These are phyloP conservation scores for Labeo catla DNA, from an alignment of 2,113 vertebrate genomes.

Conservation along the genomic window DNA sequence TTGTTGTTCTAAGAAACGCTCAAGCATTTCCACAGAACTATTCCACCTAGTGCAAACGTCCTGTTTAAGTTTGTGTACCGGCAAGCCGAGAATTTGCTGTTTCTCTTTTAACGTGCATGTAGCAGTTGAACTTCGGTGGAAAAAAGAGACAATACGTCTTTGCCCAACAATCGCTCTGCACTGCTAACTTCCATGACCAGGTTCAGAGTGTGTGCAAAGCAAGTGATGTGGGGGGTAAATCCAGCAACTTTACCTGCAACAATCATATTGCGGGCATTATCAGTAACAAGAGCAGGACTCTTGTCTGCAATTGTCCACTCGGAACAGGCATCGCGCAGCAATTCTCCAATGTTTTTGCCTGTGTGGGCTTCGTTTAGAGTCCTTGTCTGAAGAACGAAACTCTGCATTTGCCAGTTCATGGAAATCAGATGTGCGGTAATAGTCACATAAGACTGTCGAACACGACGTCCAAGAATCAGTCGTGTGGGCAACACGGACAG, in stretches of 20 bases:
- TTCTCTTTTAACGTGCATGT: not conserved
- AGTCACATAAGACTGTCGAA: not conserved
- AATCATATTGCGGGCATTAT: not conserved
- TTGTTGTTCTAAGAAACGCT: not conserved
- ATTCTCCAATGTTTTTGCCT: not conserved
- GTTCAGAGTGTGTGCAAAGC: not conserved
- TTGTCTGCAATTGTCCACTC: not conserved
- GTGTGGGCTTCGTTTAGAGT: not conserved
- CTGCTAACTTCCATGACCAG: not conserved
- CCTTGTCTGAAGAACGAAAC: not conserved
- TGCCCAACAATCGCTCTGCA: not conserved
- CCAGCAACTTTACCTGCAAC: not conserved
- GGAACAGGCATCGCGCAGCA: not conserved
- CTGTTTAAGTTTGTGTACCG: too few species aligned
- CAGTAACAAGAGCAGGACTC: not conserved
- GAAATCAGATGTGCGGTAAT: not conserved
- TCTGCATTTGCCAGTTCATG: not conserved
- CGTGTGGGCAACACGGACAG: not conserved
- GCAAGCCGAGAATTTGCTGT: not conserved
- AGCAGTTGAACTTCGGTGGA: not conserved
- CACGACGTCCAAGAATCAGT: not conserved
- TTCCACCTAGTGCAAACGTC: not conserved
- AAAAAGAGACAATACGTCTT: not conserved
- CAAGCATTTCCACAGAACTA: not conserved
- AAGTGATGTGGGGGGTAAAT: not conserved